phyloP scores from a whole-genome alignment of 2,797 vertebrate genomes.

The Spinibarbus caldwelli region DNA sequence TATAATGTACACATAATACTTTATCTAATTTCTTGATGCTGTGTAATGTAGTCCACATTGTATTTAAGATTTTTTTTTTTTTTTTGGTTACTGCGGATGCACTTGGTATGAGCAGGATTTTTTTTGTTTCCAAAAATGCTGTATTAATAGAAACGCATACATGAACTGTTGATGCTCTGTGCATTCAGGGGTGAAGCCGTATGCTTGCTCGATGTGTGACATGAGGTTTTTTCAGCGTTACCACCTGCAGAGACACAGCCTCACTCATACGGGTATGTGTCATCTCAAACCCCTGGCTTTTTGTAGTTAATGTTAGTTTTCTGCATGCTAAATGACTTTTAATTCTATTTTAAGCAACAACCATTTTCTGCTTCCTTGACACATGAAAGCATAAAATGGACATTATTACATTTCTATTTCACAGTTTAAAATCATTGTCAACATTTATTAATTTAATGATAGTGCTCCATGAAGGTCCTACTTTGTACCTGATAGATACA shows the following conservation, averaged over 20 bases:
- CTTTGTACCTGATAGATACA: neutral
- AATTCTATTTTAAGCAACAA: neutral
- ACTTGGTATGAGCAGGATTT: neutral
- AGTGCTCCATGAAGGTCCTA: neutral
- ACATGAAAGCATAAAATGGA: neutral
- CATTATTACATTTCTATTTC: neutral
- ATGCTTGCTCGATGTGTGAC: slow-evolving; percentile 85
- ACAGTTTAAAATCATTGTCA: neutral
- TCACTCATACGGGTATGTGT: slow-evolving; percentile 75
- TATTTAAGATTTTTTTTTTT: neutral
- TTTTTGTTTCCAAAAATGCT: slow-evolving; percentile 8
- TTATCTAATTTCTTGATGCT: neutral
- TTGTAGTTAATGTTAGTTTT: neutral
- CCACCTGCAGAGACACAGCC: slow-evolving; percentile 87
- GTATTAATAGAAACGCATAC: neutral
- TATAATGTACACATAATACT: neutral
- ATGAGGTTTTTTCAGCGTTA: slow-evolving; percentile 91
- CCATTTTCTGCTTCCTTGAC: neutral
- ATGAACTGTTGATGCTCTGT: slow-evolving; percentile 73
- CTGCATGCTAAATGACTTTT: slow-evolving; percentile 61
- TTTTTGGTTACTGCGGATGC: neutral
- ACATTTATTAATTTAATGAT: neutral
- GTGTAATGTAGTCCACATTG: neutral
- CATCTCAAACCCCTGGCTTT: slow-evolving; percentile 11
- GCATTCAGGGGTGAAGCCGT: slow-evolving; percentile 84